Conservation (phyloP, 2,888 invertebrate genomes). For the Rhopalosiphum nymphaeae region DNA sequence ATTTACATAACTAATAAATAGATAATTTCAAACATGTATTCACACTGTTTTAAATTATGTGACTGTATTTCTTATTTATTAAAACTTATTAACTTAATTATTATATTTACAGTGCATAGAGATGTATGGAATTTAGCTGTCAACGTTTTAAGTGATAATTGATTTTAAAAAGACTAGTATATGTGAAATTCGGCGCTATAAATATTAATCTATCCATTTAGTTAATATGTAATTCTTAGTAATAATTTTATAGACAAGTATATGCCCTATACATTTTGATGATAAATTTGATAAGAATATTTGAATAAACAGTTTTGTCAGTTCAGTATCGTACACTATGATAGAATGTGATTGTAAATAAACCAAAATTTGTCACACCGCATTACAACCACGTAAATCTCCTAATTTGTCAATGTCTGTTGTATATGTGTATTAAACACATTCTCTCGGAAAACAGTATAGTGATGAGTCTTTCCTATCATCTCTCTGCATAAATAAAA, state of each 20-base stretch:
- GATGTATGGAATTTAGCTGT: too few species aligned
- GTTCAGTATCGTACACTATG: too few species aligned
- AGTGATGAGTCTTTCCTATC: neutral
- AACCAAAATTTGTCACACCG: too few species aligned
- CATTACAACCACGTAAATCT: too few species aligned
- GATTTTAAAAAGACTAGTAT: conserved; percentile 39
- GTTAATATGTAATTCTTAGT: too few species aligned
- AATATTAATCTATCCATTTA: neutral
- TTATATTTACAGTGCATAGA: neutral
- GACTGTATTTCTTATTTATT: neutral
- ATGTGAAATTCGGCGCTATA: conserved; percentile 15
- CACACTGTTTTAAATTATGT: neutral
- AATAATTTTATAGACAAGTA: too few species aligned
- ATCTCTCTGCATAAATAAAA: neutral
- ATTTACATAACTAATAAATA: neutral
- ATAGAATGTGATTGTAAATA: too few species aligned
- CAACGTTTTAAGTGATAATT: neutral
- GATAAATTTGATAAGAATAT: too few species aligned
- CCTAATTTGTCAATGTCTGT: too few species aligned
- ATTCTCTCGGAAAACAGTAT: neutral
- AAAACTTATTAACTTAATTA: neutral
- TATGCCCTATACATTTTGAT: too few species aligned
- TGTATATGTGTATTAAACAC: too few species aligned
- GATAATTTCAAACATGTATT: neutral
- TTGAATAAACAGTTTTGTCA: too few species aligned